Base-by-base conservation (phyloP, 2,113 vertebrate species). In the Rhabdomys dilectus region DNA sequence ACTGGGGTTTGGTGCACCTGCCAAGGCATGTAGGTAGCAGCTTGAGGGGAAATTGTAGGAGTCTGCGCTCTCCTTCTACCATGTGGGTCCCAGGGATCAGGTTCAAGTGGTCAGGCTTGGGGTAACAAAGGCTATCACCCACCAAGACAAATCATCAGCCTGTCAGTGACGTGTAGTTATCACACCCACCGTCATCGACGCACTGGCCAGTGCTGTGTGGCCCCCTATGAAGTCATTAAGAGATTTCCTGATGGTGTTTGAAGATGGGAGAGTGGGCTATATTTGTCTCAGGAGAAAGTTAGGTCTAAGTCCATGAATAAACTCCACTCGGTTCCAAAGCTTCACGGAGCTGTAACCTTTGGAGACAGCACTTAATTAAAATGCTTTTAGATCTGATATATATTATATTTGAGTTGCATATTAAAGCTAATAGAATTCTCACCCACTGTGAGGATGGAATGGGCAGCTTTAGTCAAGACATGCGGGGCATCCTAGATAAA, bases 281-380 rank as follows among this genome's bases (percentile, higher is more conserved):
- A 8, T 7, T 26, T 58, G 51, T 91, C 88, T 95, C 22, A 12
- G 66, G 70, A 95, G 76, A 78, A 77, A 73, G 56, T 81, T 26
- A 22, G 36, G 29, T 70, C 75, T 86, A 68, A 58, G 39, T 62
- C 80, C 1, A 29, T 19, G 22, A 9, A 88, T 89, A 60, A 80
- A 94, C 62, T 76, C 36, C 6, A 9, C 51, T 73, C 36, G 6
- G 78, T n/a, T 3, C 36, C 1, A 92, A 96, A 96, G 86, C 3
- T 0, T 36, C 95, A 91, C 90, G 92, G 97, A 96, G 97, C 98
- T 98, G 88, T 98, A 98, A 98, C 98, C 98, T 98, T 98, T 98
- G 97, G 95, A 80, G 72, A 7, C 42, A n/a, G 89, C 88, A 51
- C 1, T 7, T 97, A 94, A 98, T 97, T 95, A 95, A 95, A 98